Base-by-base conservation (phyloP, 2,888 invertebrate species). In the Epirrita christyi region DNA sequence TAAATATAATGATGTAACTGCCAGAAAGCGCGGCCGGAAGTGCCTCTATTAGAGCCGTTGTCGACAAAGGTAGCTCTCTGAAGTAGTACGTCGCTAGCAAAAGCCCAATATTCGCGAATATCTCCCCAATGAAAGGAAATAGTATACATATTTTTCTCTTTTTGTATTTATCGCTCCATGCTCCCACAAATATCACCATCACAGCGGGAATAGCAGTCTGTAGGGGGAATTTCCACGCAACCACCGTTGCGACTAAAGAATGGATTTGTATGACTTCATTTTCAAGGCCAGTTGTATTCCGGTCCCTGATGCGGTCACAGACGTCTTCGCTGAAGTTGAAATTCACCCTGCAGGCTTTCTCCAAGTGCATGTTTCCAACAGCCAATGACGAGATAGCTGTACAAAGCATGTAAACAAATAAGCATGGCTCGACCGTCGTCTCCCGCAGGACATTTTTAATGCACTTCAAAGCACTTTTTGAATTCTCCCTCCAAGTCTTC, bases 351-450 rank as follows among this genome's bases (percentile, higher is more conserved):
- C 93, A 94, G 2, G 93, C 88, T 71, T 94, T 94, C 73, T 94
- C 94, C 66, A 93, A 86, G 69, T 93, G 93, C 83, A 94, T 88
- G 60, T 92, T 93, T 62, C 88, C 86, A 8, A 94, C 87, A 0
- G 94, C 93, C 27, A 94, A 76, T 38, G 95, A 94, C 0, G 96
- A 96, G 21, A 94, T 77, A 1, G 94, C 93, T 43, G 93, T 94
- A 59, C 95, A 94, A 77, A 95, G 84, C 75, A 95, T 93, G 75
- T 94, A 95, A 63, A 93, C 87, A 61, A 94, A 93, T 63, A 95
- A 77, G 68, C 95, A 93, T 8, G 95, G 95, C 69, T 95, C 95
- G 1, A 95, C 94, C 0, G 95, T 94, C 1, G 86, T 89, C 70
- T 92, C 91, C 1, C 76, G 74, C 34, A 86, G 73, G 55, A 83